Conservation (phyloP, 2,888 invertebrate genomes). For the Parnassius smintheus region DNA sequence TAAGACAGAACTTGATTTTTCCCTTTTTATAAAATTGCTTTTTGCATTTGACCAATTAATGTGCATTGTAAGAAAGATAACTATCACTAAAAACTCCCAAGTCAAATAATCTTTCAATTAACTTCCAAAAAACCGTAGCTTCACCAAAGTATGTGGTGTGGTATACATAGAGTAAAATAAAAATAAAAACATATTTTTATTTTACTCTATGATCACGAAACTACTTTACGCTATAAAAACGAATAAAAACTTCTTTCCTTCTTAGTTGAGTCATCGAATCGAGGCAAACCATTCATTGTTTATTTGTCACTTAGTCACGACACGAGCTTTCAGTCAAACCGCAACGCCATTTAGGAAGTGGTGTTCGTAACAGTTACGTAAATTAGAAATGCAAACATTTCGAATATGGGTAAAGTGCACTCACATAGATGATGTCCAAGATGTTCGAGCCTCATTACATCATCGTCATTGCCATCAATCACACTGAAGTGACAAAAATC, state of each 20-base stretch:
- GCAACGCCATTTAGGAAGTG: conserved; percentile 8
- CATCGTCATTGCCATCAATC: background rate
- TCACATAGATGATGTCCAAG: background rate
- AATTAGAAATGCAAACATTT: conserved; percentile 26
- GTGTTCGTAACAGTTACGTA: conserved; percentile 23
- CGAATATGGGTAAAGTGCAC: conserved; percentile 20
- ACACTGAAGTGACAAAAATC: conserved; percentile 2
- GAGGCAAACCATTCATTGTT: conserved; percentile 47
- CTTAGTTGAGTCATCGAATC: conserved; percentile 47
- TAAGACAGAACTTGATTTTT: no score
- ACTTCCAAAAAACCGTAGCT: background rate
- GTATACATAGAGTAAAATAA: no score
- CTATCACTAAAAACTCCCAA: no score
- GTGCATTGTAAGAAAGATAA: no score
- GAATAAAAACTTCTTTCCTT: conserved; percentile 17
- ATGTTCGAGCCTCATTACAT: background rate
- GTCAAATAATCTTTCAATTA: no score
- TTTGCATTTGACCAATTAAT: no score
- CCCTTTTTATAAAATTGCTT: no score
- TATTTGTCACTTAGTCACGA: conserved; percentile 49
- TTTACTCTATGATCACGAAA: conserved; percentile 10
- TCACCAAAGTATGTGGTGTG: conserved; percentile 1
- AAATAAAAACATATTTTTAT: conserved; percentile 2
- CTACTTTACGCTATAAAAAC: conserved; percentile 23
- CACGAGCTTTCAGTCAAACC: conserved; percentile 32